These are phyloP conservation scores for Dinocampus coccinellae DNA, from an alignment of 2,888 invertebrate species.

Conservation along the genomic window DNA sequence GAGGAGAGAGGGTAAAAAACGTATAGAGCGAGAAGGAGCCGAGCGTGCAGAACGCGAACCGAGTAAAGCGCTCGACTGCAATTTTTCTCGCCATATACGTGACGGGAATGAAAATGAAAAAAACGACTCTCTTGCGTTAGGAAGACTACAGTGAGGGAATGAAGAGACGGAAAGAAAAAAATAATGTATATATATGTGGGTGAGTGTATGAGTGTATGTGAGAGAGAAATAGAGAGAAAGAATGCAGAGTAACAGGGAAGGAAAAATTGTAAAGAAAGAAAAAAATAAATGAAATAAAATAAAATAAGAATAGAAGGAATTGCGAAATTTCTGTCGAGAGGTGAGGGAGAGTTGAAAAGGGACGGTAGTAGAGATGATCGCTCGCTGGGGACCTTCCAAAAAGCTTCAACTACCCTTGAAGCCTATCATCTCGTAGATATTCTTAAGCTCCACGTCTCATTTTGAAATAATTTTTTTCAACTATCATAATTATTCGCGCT, in stretches of 20 bases:
- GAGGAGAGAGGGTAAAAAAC: constrained; percentile 20
- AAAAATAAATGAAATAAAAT: constrained; percentile 47
- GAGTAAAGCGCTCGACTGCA: constrained; percentile 69
- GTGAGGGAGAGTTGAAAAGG: constrained; percentile 39
- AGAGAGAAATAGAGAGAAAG: constrained; percentile 33
- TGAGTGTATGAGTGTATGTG: constrained; percentile 23
- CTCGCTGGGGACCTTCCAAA: constrained; percentile 57
- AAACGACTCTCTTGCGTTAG: constrained; percentile 33
- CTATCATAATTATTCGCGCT: not conserved
- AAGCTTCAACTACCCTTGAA: constrained; percentile 44
- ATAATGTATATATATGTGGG: constrained; percentile 24
- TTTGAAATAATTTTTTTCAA: not conserved
- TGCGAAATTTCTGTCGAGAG: constrained; percentile 45
- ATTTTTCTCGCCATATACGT: constrained; percentile 70
- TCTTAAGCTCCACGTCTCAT: not conserved
- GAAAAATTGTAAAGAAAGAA: constrained; percentile 6
- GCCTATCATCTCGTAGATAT: constrained; percentile 32
- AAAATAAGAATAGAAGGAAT: constrained; percentile 39
- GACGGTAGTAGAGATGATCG: constrained; percentile 47
- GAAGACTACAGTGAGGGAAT: constrained; percentile 31
- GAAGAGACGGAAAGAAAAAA: constrained; percentile 35
- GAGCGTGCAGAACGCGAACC: constrained; percentile 68
- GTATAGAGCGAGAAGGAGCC: constrained; percentile 47
- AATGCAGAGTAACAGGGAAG: constrained; percentile 34
- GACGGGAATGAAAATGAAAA: constrained; percentile 67